phyloP scores from a whole-genome alignment of 2,113 vertebrate genomes.

The Paramormyrops kingsleyae region DNA sequence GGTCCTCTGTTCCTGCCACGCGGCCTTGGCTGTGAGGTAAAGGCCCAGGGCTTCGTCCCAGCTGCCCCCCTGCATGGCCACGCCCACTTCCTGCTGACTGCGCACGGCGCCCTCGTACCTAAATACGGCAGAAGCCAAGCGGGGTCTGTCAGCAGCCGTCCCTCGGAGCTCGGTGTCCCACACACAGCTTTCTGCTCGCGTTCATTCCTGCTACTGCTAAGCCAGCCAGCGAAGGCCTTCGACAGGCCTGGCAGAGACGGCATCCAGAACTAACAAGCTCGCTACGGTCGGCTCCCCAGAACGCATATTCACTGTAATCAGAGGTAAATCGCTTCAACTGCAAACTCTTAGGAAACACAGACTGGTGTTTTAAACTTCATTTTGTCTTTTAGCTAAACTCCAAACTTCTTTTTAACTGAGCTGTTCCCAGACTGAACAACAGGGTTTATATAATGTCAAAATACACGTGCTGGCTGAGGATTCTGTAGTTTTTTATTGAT shows the following conservation, averaged over 20 bases:
- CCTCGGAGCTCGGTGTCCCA: neutral
- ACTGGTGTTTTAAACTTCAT: neutral
- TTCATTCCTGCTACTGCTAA: neutral
- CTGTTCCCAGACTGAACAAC: neutral
- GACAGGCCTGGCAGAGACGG: neutral
- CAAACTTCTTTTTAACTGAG: neutral
- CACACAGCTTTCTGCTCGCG: neutral
- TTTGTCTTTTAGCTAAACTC: neutral
- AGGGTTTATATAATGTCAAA: neutral
- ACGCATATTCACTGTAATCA: neutral
- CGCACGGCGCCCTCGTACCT: constrained; percentile 77
- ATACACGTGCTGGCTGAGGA: neutral
- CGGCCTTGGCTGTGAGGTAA: constrained; percentile 59
- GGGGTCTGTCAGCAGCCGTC: neutral
- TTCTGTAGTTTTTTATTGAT: neutral
- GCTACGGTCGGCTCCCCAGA: neutral
- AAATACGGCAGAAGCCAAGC: neutral
- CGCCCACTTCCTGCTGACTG: constrained; percentile 65
- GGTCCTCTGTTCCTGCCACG: constrained; percentile 64
- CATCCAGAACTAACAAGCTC: neutral
- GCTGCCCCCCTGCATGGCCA: constrained; percentile 68
- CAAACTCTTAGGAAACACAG: neutral
- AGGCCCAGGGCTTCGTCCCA: constrained; percentile 76
- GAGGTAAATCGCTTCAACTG: neutral
- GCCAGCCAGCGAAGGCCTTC: neutral